Base-by-base conservation (phyloP, 35 echinoderm and acorn worm species). In the Ptychodera flava region DNA sequence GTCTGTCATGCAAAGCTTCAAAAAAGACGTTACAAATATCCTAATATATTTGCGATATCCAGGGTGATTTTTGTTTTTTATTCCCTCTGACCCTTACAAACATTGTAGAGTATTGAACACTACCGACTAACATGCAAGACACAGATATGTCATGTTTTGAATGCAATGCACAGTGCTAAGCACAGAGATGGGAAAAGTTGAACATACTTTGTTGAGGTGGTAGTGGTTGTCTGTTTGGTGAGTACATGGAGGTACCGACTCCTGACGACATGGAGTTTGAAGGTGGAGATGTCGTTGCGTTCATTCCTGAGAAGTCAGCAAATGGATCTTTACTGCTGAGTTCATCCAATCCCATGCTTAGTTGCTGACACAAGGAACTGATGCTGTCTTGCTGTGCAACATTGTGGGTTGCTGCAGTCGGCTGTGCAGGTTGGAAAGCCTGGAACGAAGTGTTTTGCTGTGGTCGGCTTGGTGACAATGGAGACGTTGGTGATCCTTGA, bases 351-450 rank as follows among this genome's bases (percentile, higher is more conserved):
- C 91, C 91, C 12, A 77, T 38, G 16, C 86, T 85, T 0, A 92
- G 87, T 83, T 92, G 81, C 38, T 88, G 87, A 79, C 91, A 92
- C 1, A 83, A 83, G 16, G 86, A 76, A 1, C 86, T 85, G 27
- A 92, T 92, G 77, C 36, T 84, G 12, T 83, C 36, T 78, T 78
- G 76, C 16, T 84, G 29, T 35, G 31, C 84, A 33, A 31, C 36
- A 31, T 35, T 38, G 14, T 78, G 76, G 28, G 78, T 87, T 76
- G 78, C 79, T 14, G 45, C 32, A n/a, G 35, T 16, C 15, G 86
- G 38, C 28, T 87, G 86, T 52, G 87, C 33, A 76, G 86, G 82
- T 64, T 64, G 45, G 45, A 64, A 64, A 64, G 32, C 32, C 22
- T 29, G 78, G 76, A 87, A 80, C 83, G 34, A 22, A 27, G 32